Evolutionary conservation across 1,140 invertebrate species (phyloP).

Genomic region (Propsilocerus akamusi): DNA sequence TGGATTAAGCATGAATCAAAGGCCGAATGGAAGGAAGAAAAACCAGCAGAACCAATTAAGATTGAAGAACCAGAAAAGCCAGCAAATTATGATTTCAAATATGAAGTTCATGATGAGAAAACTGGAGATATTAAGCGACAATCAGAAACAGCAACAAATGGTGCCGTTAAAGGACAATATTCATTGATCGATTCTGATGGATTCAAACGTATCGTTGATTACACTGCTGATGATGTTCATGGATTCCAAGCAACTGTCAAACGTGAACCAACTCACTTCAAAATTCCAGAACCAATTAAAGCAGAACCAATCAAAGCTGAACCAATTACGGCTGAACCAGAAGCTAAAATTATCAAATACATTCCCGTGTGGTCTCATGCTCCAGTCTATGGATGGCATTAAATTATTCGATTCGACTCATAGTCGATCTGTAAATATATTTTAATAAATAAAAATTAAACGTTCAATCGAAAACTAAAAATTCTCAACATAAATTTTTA

Average conservation of each 20-base stretch:
- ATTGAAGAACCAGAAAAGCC: constrained; percentile 5
- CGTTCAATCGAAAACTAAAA: too few species aligned
- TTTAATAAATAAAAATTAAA: too few species aligned
- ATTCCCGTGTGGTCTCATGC: too few species aligned
- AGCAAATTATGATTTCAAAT: constrained; percentile 22
- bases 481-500: too few species aligned
- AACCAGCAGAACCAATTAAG: constrained; percentile 6
- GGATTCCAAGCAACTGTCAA: constrained; percentile 49
- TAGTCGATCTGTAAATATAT: too few species aligned
- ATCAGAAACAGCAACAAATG: constrained; percentile 35
- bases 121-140: constrained; percentile 41
- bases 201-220: constrained; percentile 46
- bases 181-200: constrained; percentile 44
- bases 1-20: background rate
- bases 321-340: too few species aligned
- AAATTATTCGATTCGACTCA: too few species aligned
- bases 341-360: too few species aligned
- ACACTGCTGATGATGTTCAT: constrained; percentile 49
- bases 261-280: constrained; percentile 29
- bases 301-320: too few species aligned
- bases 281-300: constrained; percentile 23
- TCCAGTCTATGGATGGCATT: too few species aligned
- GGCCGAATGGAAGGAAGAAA: background rate
- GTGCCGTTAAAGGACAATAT: constrained; percentile 35
- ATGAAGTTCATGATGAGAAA: constrained; percentile 30